Conservation (phyloP, 2,113 vertebrate genomes). For the Gnathonemus longibarbis region DNA sequence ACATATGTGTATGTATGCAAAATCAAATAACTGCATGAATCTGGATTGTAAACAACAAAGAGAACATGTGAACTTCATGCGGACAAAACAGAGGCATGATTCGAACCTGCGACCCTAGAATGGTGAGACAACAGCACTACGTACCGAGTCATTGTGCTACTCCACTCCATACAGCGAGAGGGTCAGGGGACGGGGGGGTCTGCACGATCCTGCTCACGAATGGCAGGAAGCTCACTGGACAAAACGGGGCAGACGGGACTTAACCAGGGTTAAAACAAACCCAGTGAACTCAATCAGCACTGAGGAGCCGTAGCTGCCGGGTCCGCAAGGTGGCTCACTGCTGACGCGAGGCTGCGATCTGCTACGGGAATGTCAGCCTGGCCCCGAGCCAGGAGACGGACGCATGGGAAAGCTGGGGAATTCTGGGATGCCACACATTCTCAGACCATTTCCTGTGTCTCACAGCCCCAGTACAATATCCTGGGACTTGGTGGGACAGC, state of each 20-base stretch:
- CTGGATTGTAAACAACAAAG: background rate
- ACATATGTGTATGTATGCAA: background rate
- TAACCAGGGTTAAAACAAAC: background rate
- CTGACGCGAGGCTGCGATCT: background rate
- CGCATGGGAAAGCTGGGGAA: background rate
- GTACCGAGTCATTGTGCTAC: background rate
- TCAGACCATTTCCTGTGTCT: conserved; percentile 27
- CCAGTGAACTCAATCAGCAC: background rate
- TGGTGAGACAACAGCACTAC: background rate
- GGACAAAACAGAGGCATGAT: background rate
- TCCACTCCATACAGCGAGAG: background rate
- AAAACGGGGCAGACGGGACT: background rate
- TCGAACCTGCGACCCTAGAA: background rate
- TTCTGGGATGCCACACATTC: conserved; percentile 17
- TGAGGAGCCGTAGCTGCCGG: background rate
- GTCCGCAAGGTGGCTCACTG: background rate
- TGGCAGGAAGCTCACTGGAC: background rate
- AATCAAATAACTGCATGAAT: background rate
- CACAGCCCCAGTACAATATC: conserved; percentile 30
- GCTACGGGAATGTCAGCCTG: background rate
- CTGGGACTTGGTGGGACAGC: conserved; percentile 40
- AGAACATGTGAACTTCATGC: background rate
- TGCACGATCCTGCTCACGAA: background rate
- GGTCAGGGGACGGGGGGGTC: background rate
- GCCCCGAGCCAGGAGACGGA: conserved; percentile 17